These are phyloP conservation scores for Ptychoptera contaminata DNA, from an alignment of 2,888 invertebrate genomes.

Conservation along the genomic window DNA sequence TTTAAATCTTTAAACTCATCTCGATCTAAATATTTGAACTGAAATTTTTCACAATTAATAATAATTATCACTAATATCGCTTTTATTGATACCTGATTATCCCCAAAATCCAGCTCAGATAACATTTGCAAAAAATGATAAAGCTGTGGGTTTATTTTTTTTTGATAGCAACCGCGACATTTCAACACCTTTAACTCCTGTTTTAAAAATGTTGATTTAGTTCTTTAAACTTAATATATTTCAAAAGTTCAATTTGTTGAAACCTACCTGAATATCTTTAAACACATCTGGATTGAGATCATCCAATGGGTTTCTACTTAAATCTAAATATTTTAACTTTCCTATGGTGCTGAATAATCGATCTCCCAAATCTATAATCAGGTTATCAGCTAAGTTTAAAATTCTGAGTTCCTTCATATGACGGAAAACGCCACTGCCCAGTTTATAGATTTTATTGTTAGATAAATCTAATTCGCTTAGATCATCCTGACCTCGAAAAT, in stretches of 20 bases:
- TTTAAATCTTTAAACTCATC: slow-evolving; percentile 57
- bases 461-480: slow-evolving; percentile 55
- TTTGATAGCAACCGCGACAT: slow-evolving; percentile 55
- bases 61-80: slow-evolving; percentile 4
- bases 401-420: slow-evolving; percentile 36
- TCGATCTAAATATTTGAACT: slow-evolving; percentile 54
- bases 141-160: slow-evolving; percentile 61
- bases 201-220: slow-evolving; percentile 19
- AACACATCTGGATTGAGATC: slow-evolving; percentile 66
- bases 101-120: slow-evolving; percentile 57
- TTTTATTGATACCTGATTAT: slow-evolving; percentile 52
- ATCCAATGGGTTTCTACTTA: slow-evolving; percentile 57
- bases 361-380: slow-evolving; percentile 50
- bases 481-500: slow-evolving; percentile 62
- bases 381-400: slow-evolving; percentile 48
- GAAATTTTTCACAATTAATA: not conserved
- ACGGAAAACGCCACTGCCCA: slow-evolving; percentile 61
- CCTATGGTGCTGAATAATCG: slow-evolving; percentile 58
- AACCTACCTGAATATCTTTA: slow-evolving; percentile 47
- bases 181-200: slow-evolving; percentile 54
- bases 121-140: slow-evolving; percentile 60
- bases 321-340: slow-evolving; percentile 52
- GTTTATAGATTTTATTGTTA: slow-evolving; percentile 54
- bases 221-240: not conserved
- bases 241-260: not conserved